A percentile compares a stretch with the other conserved stretches of the same genome.
Conservation (phyloP, 92 coral and sea anemone genomes). For the Bergia sp. region DNA sequence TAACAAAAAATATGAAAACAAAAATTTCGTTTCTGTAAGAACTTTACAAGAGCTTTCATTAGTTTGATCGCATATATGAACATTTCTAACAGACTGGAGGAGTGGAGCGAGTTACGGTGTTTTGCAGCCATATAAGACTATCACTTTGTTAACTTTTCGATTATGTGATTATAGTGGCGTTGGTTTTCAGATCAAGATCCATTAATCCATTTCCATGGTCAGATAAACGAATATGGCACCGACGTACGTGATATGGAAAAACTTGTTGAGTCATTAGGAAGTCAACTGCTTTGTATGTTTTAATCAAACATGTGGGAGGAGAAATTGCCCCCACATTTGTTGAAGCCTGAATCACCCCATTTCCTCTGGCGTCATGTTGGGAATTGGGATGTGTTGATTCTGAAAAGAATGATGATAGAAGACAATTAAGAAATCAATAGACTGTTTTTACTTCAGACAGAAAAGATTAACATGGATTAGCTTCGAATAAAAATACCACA, state of each 20-base stretch:
- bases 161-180: no score
- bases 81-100: background rate
- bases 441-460: constrained; percentile 10
- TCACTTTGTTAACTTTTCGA: no score
- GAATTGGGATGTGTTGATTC: background rate
- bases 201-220: background rate
- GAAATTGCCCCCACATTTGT: background rate
- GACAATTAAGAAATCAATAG: constrained; percentile 1
- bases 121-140: background rate
- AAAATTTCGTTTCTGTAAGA: background rate
- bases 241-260: background rate
- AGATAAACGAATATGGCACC: background rate
- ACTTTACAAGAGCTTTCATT: background rate
- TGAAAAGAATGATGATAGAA: background rate
- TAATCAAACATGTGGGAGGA: background rate
- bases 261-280: background rate
- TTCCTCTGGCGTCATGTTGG: background rate
- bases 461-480: constrained; percentile 29
- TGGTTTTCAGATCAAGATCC: no score
- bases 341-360: background rate
- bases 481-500: background rate
- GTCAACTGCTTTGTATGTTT: background rate
- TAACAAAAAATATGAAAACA: background rate
- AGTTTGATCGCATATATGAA: background rate
- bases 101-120: background rate